Conservation (phyloP, 1,140 invertebrate genomes). For the Lordiphosa clarofinis region DNA sequence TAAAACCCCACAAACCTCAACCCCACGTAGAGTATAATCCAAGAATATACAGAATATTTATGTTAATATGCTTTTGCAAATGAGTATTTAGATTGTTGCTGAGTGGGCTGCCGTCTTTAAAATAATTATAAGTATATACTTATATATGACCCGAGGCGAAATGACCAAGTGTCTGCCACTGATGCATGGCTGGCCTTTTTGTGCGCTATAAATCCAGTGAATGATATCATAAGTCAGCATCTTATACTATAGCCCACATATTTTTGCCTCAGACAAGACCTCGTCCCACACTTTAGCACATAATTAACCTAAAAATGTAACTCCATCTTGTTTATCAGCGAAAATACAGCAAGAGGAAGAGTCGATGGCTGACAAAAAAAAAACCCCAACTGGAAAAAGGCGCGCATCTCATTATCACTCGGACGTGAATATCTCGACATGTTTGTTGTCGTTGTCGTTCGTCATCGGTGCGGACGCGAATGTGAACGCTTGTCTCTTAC, state of each 20-base stretch:
- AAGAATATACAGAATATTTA: conserved; percentile 36
- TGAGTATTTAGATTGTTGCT: conserved; percentile 25
- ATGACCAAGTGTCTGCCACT: conserved; percentile 11
- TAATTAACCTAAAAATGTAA: conserved; percentile 79
- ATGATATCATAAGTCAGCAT: conserved; percentile 34
- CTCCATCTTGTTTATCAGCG: conserved; percentile 77
- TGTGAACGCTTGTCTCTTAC: conserved; percentile 40
- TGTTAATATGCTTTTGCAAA: conserved; percentile 13
- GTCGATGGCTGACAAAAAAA: conserved; percentile 7
- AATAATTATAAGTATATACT: conserved; percentile 22
- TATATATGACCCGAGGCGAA: conserved; percentile 7
- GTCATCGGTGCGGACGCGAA: conserved; percentile 51
- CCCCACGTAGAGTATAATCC: conserved; percentile 8
- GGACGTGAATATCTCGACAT: conserved; percentile 79
- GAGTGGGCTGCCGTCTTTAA: conserved; percentile 23
- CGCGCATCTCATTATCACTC: conserved; percentile 79
- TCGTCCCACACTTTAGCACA: conserved; percentile 72
- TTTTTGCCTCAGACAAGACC: neutral
- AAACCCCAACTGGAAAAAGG: conserved; percentile 62
- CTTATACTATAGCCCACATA: conserved; percentile 26
- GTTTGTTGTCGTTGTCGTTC: conserved; percentile 73
- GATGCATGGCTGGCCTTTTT: conserved; percentile 15
- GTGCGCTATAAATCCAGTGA: conserved; percentile 7
- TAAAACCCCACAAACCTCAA: neutral
- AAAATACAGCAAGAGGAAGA: conserved; percentile 47